phyloP scores from a whole-genome alignment of 2,888 invertebrate species.

The Chalcosyrphus nemorum region DNA sequence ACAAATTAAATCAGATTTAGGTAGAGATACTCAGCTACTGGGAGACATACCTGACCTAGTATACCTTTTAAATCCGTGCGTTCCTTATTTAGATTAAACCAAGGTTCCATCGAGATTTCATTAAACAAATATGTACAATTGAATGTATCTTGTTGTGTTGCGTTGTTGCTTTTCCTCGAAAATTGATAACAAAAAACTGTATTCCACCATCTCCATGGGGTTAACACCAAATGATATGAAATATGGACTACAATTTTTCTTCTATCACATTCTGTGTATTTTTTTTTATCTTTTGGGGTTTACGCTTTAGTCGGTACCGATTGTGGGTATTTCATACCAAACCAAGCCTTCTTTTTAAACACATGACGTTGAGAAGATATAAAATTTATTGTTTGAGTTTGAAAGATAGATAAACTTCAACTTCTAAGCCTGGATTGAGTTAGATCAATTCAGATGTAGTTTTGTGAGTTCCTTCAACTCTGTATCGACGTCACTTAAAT shows the following conservation, averaged over 20 bases:
- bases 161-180: slow-evolving; percentile 29
- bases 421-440: too few species aligned
- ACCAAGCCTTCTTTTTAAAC: slow-evolving; percentile 8
- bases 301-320: slow-evolving; percentile 7
- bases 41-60: slow-evolving; percentile 30
- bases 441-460: too few species aligned
- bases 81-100: not conserved
- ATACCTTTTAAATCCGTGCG: not conserved
- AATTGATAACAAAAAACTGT: slow-evolving; percentile 15
- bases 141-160: not conserved
- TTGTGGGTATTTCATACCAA: not conserved
- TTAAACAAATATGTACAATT: not conserved
- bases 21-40: not conserved
- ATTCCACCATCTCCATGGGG: not conserved
- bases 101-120: not conserved
- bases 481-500: not conserved
- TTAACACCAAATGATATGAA: slow-evolving; percentile 23
- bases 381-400: not conserved
- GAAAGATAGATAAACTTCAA: too few species aligned
- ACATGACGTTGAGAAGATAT: not conserved
- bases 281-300: slow-evolving; percentile 21
- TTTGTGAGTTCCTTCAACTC: not conserved
- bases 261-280: not conserved
- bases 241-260: slow-evolving; percentile 10
- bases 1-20: not conserved